These are phyloP conservation scores for Tragopan temminckii DNA, from an alignment of 2,797 vertebrate species.

Conservation along the genomic window DNA sequence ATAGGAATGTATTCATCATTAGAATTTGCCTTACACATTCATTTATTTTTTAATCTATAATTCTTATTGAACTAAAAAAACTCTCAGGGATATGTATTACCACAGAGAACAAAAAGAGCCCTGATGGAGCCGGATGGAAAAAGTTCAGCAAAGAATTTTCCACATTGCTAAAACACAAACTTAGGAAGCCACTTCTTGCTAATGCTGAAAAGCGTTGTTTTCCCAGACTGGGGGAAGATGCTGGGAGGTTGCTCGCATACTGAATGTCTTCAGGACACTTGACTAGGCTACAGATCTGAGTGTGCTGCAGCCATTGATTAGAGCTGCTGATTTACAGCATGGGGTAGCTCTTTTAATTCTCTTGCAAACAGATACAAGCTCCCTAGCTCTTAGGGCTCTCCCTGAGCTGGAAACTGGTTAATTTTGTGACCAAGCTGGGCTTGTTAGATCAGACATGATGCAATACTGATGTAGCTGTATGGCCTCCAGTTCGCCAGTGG, in stretches of 20 bases:
- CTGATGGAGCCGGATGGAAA: slow-evolving; percentile 42
- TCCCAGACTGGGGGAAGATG: neutral
- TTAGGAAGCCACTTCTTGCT: neutral
- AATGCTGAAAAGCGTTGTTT: neutral
- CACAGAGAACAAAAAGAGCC: slow-evolving; percentile 50
- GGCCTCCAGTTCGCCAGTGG: neutral
- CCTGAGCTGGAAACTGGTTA: neutral
- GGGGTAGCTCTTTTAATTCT: neutral
- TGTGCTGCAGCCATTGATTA: neutral
- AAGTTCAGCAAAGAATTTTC: slow-evolving; percentile 8
- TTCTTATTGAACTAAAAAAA: slow-evolving; percentile 65
- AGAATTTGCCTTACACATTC: slow-evolving; percentile 65
- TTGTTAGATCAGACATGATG: fast-evolving
- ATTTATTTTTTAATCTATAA: slow-evolving; percentile 75
- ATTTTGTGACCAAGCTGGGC: neutral
- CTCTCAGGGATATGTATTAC: slow-evolving; percentile 43
- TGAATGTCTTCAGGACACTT: neutral
- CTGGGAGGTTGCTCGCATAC: fast-evolving
- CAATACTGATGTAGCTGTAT: fast-evolving
- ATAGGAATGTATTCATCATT: slow-evolving; percentile 62
- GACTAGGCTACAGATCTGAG: neutral
- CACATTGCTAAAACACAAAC: neutral
- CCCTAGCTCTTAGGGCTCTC: neutral
- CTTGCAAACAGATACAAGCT: neutral
- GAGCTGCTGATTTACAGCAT: neutral